Evolutionary conservation across 2,113 vertebrate species (phyloP).

Genomic region (Phocoena phocoena): DNA sequence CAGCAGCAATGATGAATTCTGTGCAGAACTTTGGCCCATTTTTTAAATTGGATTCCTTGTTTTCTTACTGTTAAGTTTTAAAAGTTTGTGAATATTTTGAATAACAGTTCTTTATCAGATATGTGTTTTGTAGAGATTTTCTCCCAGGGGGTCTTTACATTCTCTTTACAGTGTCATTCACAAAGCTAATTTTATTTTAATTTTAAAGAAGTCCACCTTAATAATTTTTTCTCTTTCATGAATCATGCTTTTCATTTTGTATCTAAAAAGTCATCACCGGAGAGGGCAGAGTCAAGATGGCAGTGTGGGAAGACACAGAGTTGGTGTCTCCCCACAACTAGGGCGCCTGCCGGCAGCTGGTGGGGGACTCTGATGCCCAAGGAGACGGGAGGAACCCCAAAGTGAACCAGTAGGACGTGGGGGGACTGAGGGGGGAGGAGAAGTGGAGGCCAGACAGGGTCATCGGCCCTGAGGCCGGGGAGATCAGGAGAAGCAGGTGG

Average conservation of each 20-base stretch:
- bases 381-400: no score
- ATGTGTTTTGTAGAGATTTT: neutral
- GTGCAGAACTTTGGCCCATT: neutral
- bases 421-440: no score
- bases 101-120: neutral
- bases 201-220: neutral
- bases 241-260: neutral
- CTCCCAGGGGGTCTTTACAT: neutral
- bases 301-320: no score
- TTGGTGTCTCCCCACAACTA: no score
- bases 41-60: neutral
- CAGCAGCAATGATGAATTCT: neutral
- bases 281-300: no score
- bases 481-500: no score
- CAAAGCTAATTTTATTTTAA: neutral
- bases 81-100: neutral
- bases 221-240: neutral
- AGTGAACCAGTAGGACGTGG: no score
- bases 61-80: neutral
- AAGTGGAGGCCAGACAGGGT: no score
- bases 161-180: neutral
- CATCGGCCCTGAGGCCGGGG: no score
- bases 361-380: no score
- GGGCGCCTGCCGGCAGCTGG: no score
- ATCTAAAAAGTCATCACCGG: neutral